Evolutionary conservation across 2,113 vertebrate species (phyloP).

Genomic region (Ariopsis seemanni): DNA sequence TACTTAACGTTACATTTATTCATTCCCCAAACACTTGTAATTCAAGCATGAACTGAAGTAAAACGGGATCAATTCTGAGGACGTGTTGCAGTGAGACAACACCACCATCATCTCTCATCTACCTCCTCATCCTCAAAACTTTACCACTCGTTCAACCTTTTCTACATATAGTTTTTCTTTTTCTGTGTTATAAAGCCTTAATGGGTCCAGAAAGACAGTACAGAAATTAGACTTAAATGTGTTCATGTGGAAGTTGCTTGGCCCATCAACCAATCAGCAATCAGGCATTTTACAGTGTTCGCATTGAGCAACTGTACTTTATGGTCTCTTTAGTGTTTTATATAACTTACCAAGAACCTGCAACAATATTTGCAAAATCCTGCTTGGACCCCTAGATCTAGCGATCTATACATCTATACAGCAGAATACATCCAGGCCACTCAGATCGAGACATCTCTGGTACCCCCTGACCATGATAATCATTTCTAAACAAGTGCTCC

Average conservation of each 20-base stretch:
- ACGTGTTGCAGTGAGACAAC: not conserved
- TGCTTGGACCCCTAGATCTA: not conserved
- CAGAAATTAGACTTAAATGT: too few relatives aligned
- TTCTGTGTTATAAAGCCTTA: too few relatives aligned
- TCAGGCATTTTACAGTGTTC: not conserved
- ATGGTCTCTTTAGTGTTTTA: too few relatives aligned
- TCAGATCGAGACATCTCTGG: too few relatives aligned
- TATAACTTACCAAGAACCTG: not conserved
- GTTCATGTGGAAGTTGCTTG: too few relatives aligned
- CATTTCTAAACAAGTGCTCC: not conserved
- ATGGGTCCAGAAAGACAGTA: too few relatives aligned
- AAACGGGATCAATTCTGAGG: not conserved
- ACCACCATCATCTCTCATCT: not conserved
- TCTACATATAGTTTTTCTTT: too few relatives aligned
- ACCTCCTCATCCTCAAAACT: not conserved
- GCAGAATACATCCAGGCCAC: not conserved
- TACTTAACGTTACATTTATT: not conserved
- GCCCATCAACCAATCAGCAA: not conserved
- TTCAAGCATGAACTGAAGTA: not conserved
- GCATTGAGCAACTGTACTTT: not conserved
- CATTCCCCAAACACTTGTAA: not conserved
- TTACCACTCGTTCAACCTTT: too few relatives aligned
- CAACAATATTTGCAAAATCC: not conserved
- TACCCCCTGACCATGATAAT: not conserved
- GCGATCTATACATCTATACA: too few relatives aligned